A percentile compares a stretch with the other conserved stretches of the same genome.
Evolutionary conservation across 1,140 invertebrate species (phyloP).

Genomic region (Drosophila nigromelanica): DNA sequence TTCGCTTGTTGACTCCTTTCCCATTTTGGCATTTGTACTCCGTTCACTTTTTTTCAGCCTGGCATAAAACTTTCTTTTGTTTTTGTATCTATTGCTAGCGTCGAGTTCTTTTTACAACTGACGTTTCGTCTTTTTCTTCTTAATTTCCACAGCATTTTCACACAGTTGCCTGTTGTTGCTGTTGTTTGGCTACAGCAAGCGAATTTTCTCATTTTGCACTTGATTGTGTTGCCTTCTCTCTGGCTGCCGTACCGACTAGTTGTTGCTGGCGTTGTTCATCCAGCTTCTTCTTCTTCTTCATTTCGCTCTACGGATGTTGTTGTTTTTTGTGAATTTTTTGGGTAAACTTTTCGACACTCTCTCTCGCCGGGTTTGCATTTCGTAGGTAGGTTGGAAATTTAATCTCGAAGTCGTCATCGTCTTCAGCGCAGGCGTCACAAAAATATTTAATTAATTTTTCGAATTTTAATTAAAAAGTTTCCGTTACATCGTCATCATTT

Average conservation of each 20-base stretch:
- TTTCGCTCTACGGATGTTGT: conserved; percentile 7
- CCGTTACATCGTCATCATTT: conserved; percentile 65
- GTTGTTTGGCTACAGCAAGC: conserved; percentile 57
- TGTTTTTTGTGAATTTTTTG: conserved; percentile 43
- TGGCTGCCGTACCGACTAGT: conserved; percentile 18
- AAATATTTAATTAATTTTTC: conserved; percentile 83
- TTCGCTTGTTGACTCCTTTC: conserved; percentile 43
- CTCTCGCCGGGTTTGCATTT: conserved; percentile 68
- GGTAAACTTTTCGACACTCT: conserved; percentile 63
- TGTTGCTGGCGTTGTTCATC: conserved; percentile 43
- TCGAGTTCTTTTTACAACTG: conserved; percentile 29
- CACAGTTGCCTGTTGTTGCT: conserved; percentile 33
- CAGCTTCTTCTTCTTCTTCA: conserved; percentile 42
- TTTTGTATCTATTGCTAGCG: conserved; percentile 42
- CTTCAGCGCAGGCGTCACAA: conserved; percentile 64
- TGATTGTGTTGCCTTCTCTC: conserved; percentile 68
- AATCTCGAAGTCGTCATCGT: conserved; percentile 78
- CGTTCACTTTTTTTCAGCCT: conserved; percentile 35
- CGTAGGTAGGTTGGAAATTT: conserved; percentile 77
- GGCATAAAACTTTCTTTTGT: conserved; percentile 51
- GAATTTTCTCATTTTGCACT: conserved; percentile 82
- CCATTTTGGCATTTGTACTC: conserved; percentile 47
- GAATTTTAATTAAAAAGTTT: conserved; percentile 83
- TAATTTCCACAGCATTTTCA: conserved; percentile 23
- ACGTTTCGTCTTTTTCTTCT: not conserved